A percentile compares a stretch with the other conserved stretches of the same genome.
These are phyloP conservation scores for Heliconius nattereri DNA, from an alignment of 1,140 invertebrate genomes.

Conservation along the genomic window DNA sequence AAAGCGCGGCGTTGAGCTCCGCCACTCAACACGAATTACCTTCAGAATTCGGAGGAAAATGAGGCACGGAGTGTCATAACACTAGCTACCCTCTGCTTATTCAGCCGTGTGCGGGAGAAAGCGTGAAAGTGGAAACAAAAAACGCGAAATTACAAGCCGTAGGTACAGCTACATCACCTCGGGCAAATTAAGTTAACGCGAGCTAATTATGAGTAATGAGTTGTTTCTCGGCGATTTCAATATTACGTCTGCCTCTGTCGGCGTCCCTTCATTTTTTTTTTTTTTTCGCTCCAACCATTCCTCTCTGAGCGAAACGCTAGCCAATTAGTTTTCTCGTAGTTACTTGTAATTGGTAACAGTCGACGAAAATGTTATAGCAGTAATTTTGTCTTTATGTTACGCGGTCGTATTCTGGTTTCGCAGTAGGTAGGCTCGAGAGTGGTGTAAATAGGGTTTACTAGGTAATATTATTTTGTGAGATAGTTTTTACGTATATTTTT, in stretches of 20 bases:
- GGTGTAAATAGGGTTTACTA: neutral
- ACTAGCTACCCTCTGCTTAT: no score
- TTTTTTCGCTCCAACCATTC: conserved; percentile 49
- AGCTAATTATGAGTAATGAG: conserved; percentile 74
- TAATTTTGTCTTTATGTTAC: conserved; percentile 33
- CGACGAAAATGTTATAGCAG: conserved; percentile 33
- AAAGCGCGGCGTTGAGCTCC: no score
- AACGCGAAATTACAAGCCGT: conserved; percentile 52
- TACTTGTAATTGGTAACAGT: conserved; percentile 46
- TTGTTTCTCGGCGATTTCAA: conserved; percentile 58
- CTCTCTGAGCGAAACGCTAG: conserved; percentile 47
- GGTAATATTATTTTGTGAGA: neutral
- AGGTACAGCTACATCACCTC: conserved; percentile 49
- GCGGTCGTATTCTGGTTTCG: neutral
- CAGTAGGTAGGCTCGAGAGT: neutral
- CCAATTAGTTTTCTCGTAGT: conserved; percentile 57
- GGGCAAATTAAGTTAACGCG: conserved; percentile 65
- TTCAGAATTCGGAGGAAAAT: no score
- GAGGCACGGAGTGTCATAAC: no score
- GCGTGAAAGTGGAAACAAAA: no score
- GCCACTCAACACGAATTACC: no score
- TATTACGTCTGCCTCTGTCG: conserved; percentile 58
- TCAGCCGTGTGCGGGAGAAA: no score
- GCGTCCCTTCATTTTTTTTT: conserved; percentile 61
- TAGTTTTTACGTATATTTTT: neutral